Percentiles rank a stretch among this genome's conserved stretches.
phyloP scores from a whole-genome alignment of 2,797 vertebrate species.

The Erpetoichthys calabaricus region DNA sequence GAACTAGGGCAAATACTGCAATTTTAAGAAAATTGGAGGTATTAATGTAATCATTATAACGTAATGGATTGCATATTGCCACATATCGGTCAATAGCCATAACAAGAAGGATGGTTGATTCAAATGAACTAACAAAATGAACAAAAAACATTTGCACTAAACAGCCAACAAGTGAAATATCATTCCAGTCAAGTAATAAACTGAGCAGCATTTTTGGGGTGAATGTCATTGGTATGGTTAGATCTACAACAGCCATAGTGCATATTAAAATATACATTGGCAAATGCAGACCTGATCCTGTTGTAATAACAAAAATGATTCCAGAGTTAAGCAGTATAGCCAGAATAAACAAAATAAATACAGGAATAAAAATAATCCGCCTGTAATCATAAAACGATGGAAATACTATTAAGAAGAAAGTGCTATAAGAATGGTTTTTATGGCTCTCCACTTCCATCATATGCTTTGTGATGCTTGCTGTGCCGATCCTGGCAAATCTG shows the following conservation, averaged over 20 bases:
- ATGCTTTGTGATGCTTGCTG: too few species aligned
- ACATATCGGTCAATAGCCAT: constrained; percentile 60
- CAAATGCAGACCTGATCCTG: constrained; percentile 34
- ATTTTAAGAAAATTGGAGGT: constrained; percentile 24
- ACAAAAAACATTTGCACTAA: constrained; percentile 63
- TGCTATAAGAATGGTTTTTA: constrained; percentile 35
- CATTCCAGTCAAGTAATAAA: constrained; percentile 38
- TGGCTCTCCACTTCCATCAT: too few species aligned
- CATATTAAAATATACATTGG: constrained; percentile 65
- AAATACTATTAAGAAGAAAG: constrained; percentile 43
- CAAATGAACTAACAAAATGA: constrained; percentile 63
- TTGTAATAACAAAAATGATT: constrained; percentile 35
- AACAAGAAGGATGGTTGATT: constrained; percentile 57
- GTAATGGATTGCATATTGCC: constrained; percentile 51
- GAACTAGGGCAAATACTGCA: constrained; percentile 24
- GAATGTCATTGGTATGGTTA: constrained; percentile 39
- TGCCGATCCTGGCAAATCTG: too few species aligned
- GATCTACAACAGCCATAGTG: constrained; percentile 41
- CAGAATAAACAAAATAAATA: constrained; percentile 24
- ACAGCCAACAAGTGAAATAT: constrained; percentile 45
- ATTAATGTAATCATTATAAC: constrained; percentile 31
- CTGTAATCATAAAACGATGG: constrained; percentile 27
- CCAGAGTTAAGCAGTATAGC: constrained; percentile 42
- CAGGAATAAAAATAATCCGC: constrained; percentile 31
- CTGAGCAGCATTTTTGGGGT: constrained; percentile 46